Percentiles rank a stretch among this genome's conserved stretches.
Evolutionary conservation across 2,888 invertebrate genomes (phyloP).

Genomic region (Copidosoma aretas): DNA sequence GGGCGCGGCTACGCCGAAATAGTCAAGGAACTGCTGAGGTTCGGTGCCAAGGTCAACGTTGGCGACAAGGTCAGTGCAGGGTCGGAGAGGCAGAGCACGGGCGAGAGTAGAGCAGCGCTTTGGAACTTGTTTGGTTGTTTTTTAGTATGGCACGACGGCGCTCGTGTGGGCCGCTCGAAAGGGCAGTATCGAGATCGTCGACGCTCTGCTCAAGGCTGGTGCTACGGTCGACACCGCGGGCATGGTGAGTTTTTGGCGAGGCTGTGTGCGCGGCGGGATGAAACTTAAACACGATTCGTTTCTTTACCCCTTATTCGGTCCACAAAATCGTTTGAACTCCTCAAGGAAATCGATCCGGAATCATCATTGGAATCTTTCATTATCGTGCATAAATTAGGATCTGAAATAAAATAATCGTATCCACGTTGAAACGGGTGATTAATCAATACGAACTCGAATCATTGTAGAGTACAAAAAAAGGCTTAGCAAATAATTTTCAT

Average conservation of each 20-base stretch:
- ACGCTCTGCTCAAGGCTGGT: slow-evolving; percentile 81
- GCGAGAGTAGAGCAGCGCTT: neutral
- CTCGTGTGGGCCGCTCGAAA: slow-evolving; percentile 95
- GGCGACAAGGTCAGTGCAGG: slow-evolving; percentile 77
- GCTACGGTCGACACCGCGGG: slow-evolving; percentile 91
- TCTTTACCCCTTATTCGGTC: too few relatives aligned
- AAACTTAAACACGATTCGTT: too few relatives aligned
- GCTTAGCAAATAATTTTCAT: too few relatives aligned
- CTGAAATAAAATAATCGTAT: slow-evolving; percentile 2
- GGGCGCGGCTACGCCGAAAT: slow-evolving; percentile 90
- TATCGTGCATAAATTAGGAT: too few relatives aligned
- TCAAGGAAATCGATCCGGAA: too few relatives aligned
- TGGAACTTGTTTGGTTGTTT: too few relatives aligned
- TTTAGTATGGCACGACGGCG: slow-evolving; percentile 91
- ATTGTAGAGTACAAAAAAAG: too few relatives aligned
- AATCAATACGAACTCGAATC: too few relatives aligned
- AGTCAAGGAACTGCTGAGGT: slow-evolving; percentile 79
- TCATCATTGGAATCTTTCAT: too few relatives aligned
- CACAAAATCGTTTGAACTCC: too few relatives aligned
- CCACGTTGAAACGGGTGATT: neutral
- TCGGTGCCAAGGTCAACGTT: slow-evolving; percentile 92
- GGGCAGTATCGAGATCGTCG: slow-evolving; percentile 85
- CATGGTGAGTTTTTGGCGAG: slow-evolving; percentile 77
- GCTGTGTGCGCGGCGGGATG: too few relatives aligned
- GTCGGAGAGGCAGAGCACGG: neutral